phyloP scores from a whole-genome alignment of 2,888 invertebrate genomes.

The Stenchaetothrips biformis region DNA sequence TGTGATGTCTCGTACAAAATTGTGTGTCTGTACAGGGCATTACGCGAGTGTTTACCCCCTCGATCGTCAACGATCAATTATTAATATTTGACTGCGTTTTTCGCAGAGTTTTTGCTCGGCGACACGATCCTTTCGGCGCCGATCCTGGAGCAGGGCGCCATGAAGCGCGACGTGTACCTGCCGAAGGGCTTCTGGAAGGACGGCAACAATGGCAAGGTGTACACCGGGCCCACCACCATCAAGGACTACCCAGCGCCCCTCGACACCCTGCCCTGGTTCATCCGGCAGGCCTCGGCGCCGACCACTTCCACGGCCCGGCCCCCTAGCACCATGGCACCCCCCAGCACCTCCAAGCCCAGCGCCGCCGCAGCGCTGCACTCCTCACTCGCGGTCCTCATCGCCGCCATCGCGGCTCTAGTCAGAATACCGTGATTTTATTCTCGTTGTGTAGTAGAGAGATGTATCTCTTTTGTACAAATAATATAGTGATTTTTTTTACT shows the following conservation, averaged over 20 bases:
- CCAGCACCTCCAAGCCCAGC: too few species aligned
- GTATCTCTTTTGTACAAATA: not conserved
- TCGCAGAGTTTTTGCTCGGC: conserved; percentile 72
- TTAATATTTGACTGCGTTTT: conserved; percentile 27
- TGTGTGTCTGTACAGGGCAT: too few species aligned
- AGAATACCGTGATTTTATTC: not conserved
- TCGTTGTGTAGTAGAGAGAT: too few species aligned
- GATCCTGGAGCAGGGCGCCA: conserved; percentile 58
- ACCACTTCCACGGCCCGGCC: too few species aligned
- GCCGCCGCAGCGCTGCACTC: too few species aligned
- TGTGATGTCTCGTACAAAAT: too few species aligned
- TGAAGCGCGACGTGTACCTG: conserved; percentile 64
- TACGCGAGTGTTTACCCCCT: too few species aligned
- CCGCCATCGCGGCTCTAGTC: not conserved
- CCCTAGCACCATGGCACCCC: too few species aligned
- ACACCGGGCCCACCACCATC: conserved; percentile 59
- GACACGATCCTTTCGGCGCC: conserved; percentile 75
- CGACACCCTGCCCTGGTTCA: conserved; percentile 64
- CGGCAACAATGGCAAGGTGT: conserved; percentile 36
- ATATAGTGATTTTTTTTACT: not conserved
- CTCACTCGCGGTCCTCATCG: not conserved
- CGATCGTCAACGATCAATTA: too few species aligned
- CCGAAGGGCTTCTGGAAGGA: conserved; percentile 71
- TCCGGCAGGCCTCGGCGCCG: conserved; percentile 27
- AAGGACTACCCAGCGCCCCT: conserved; percentile 62